Evolutionary conservation across 2,113 vertebrate species (phyloP).

Genomic region (Semicossyphus pulcher): DNA sequence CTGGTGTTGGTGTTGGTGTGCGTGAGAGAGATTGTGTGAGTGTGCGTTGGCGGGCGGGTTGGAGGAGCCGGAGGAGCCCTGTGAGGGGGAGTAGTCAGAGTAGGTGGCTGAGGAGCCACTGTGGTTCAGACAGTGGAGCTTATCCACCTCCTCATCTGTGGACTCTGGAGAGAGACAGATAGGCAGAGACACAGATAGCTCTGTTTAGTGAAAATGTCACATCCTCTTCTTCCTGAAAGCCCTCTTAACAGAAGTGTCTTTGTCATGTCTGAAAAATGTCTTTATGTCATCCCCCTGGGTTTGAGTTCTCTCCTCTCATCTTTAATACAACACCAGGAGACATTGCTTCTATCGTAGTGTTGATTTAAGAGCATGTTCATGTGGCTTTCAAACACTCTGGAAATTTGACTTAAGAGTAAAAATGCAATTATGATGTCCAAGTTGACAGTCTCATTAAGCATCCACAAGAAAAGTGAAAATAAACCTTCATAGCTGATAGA

Average conservation of each 20-base stretch:
- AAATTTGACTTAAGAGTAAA: too few species aligned
- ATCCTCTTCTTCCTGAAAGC: conserved; percentile 5
- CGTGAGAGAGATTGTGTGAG: conserved; percentile 57
- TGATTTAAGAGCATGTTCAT: not conserved
- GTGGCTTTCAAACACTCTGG: not conserved
- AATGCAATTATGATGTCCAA: too few species aligned
- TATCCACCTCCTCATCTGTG: conserved; percentile 97
- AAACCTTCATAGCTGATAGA: too few species aligned
- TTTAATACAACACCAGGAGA: not conserved
- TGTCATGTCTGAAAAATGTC: not conserved
- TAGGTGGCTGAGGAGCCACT: conserved; percentile 99
- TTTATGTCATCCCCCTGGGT: not conserved
- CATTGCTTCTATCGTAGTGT: not conserved
- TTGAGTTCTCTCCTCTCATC: not conserved
- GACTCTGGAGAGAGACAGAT: conserved; percentile 86
- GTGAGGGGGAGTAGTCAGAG: conserved; percentile 99
- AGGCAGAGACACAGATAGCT: conserved; percentile 14
- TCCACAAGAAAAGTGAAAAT: too few species aligned
- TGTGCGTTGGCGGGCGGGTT: conserved; percentile 87
- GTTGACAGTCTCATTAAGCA: too few species aligned
- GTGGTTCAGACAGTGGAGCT: conserved; percentile 98
- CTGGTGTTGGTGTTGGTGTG: conserved; percentile 66
- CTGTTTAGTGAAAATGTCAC: conserved; percentile 41
- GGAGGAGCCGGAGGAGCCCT: conserved; percentile 97
- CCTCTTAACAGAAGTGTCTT: not conserved